Evolutionary conservation across 92 coral and sea anemone species (phyloP), one percentile per base, ranked within the genome.

Genomic region (Epizoanthus scotinus): DNA sequence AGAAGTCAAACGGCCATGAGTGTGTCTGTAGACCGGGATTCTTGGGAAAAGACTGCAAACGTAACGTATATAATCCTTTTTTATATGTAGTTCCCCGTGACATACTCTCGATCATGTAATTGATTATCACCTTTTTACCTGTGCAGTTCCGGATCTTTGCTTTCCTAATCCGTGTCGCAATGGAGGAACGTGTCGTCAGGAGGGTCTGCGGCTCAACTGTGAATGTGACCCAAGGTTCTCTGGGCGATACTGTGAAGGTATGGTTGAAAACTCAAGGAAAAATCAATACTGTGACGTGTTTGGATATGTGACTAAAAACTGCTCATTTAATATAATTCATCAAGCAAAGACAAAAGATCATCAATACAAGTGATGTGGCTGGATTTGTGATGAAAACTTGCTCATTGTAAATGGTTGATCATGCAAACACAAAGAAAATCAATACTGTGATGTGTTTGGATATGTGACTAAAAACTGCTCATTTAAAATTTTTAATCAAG

Each of bases 1-100:
- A 70, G 60, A 70, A 70, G 17, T 70, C 75, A 13, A 70, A 70
- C 38, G 75, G 75, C 47, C 22, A 70, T 17, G 34, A 70, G 58
- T 70, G 75, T 70, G 75, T 70, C 21, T 70, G 75, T 29, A 70
- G 24, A 17, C 19, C 75, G 22, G 75, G 75, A 9, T 70, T 70
- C 56, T 40, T 24, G 75, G 75, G 75, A 2, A 70, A 70, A n/a
- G 13, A 47, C 58, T 70, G 75, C 60, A 70, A 49, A 70, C 58
- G 75, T 70, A 62, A 62, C 18, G 27, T 3, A 22, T 34, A 34
- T 62, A 62, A 61, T 1, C 34, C 10, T 24, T 2, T 6, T 25
- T 61, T 61, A 29, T 26, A 15, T 5, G 3, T 61, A 15, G 4
- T 31, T n/a, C n/a, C n/a, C n/a, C n/a, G n/a, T n/a, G n/a, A n/a